Base-by-base conservation (phyloP, 1,140 invertebrate species). In the Idris sp. region DNA sequence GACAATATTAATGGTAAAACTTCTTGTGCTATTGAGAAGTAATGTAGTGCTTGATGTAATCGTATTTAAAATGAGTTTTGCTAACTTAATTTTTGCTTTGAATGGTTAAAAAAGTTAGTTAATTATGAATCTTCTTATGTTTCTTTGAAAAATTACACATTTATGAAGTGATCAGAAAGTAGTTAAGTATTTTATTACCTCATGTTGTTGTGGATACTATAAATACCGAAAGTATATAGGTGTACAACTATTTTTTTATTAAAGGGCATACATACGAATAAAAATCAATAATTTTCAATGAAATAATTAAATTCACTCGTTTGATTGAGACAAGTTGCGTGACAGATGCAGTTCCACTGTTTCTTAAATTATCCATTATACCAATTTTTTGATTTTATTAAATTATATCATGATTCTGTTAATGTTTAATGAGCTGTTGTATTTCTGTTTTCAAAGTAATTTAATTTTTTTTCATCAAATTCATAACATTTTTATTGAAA, bases 111-210 rank as follows among this genome's bases (percentile, higher is more conserved):
- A 30, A 65, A 73, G 59, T 65, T 56, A 58, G 14, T 73, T 9
- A 48, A 65, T 65, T 59, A 64, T 59, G 59, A 53, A 48, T 65
- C 40, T 58, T 53, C 4, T 16, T 59, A 53, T 58, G 51, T 51
- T 43, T 51, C 51, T 73, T 73, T 64, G 53, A 64, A 59, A 73
- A 44, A 28, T 56, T 35, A 62, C 36, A 35, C 49, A 72, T 16
- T 64, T 64, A 44, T 72, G 68, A 64, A 64, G 25, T 72, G 58
- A 72, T 59, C 51, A 59, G 51, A 72, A 64, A 72, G 26, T 64
- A 38, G 53, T 49, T 72, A 43, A 71, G 56, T 58, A 44, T 51
- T 40, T 58, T 56, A 49, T 41, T 16, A 56, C 26, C 53, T 54
- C 58, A 48, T 18, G 25, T 53, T 36, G 41, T 62, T 62, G 67